A percentile compares a stretch with the other conserved stretches of the same genome.
Conservation (phyloP, 2,113 vertebrate species). For the Mystacornis crossleyi region DNA sequence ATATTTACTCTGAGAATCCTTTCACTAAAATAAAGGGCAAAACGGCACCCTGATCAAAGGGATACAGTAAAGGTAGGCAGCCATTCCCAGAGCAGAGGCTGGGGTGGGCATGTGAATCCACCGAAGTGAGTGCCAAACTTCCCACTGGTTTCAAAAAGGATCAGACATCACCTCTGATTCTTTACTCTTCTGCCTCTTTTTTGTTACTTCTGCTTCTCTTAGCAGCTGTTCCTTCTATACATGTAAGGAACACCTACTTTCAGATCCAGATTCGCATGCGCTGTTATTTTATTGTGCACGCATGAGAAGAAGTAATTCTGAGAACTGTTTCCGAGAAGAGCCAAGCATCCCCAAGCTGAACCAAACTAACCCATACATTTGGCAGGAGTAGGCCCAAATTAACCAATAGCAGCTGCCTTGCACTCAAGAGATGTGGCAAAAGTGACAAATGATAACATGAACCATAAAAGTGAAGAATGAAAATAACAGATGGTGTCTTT, state of each 20-base stretch:
- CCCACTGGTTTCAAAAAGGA: neutral
- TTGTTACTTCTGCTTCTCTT: neutral
- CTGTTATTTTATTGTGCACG: neutral
- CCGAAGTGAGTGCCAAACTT: neutral
- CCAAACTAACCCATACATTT: neutral
- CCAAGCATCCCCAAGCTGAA: neutral
- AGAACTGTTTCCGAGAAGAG: neutral
- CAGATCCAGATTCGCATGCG: neutral
- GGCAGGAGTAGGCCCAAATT: neutral
- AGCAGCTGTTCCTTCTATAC: neutral
- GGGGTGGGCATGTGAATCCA: neutral
- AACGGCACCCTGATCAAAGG: neutral
- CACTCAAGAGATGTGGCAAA: neutral
- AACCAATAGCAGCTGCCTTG: neutral
- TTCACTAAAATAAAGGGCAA: neutral
- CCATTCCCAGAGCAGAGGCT: neutral
- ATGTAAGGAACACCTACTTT: neutral
- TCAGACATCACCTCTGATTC: neutral
- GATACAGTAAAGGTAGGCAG: neutral
- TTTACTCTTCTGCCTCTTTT: neutral
- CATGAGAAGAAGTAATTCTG: neutral
- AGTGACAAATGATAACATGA: neutral
- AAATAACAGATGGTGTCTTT: neutral
- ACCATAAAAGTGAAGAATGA: neutral
- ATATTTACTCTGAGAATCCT: neutral